These are phyloP conservation scores for Torymus texanus DNA, from an alignment of 2,888 invertebrate species.

Conservation along the genomic window DNA sequence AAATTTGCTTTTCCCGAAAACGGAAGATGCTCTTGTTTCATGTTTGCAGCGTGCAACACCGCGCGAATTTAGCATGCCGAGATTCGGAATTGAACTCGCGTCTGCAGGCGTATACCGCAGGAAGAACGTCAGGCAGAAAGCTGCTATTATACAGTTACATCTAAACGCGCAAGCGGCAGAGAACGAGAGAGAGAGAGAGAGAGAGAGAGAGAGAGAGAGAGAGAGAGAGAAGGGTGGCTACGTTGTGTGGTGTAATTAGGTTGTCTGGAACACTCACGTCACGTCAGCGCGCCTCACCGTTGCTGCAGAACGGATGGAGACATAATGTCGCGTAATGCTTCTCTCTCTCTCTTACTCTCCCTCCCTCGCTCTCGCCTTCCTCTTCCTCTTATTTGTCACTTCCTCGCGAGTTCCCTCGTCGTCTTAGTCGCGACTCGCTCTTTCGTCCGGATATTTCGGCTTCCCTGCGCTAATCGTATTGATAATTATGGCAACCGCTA, in stretches of 20 bases:
- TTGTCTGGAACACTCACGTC: conserved; percentile 78
- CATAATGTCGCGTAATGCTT: conserved; percentile 69
- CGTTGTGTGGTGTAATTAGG: conserved; percentile 76
- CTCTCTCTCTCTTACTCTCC: conserved; percentile 56
- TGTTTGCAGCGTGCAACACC: not conserved
- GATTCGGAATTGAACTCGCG: not conserved
- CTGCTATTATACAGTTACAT: not conserved
- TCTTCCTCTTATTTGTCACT: conserved; percentile 44
- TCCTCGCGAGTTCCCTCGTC: conserved; percentile 35
- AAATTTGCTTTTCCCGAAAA: not conserved
- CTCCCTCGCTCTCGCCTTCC: conserved; percentile 46
- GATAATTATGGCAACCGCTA: conserved; percentile 56
- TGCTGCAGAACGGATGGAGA: conserved; percentile 70
- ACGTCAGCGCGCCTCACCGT: conserved; percentile 65
- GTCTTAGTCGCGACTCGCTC: conserved; percentile 21
- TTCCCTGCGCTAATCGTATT: conserved; percentile 57
- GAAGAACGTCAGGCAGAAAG: not conserved
- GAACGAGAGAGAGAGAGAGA: not conserved
- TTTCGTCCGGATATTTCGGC: conserved; percentile 25
- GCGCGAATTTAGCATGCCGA: conserved; percentile 3
- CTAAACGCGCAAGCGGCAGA: not conserved
- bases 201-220: conserved; percentile 20
- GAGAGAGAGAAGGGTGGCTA: conserved; percentile 52
- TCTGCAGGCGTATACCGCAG: not conserved
- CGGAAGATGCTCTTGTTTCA: conserved; percentile 41